Base-by-base conservation (phyloP, 2,113 vertebrate genomes). In the Cacatua alba region DNA sequence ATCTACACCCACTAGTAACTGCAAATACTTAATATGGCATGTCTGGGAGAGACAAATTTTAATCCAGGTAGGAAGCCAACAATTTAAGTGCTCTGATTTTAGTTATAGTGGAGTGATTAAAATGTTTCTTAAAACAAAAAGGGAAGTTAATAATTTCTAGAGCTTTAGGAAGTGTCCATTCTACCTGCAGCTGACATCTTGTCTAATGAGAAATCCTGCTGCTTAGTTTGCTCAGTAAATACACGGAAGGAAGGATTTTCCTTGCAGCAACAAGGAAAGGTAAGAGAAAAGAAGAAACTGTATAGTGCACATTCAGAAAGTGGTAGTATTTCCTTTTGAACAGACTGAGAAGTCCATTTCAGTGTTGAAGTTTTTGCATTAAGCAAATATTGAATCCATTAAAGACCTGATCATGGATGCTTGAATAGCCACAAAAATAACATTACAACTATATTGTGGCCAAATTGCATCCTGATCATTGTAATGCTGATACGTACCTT, bases 171-270 rank as follows among this genome's bases (percentile, higher is more conserved):
- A 65, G 21, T 82, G 28, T 59, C 51, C 69, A 21, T 84, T 83
- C 46, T 43, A 88, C 51, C 68, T 46, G 57, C 65, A 84, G 41
- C 59, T 88, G 90, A 31, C 70, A 37, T 85, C 55, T 94, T 55
- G 46, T 87, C 87, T 79, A 49, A 86, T 80, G 71, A 93, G 71
- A 81, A 95, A 86, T 93, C 35, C 75, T 86, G 23, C 67, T 85
- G 75, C 57, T 62, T 53, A n/a, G 4, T 77, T 93, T 85, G 25
- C 15, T 88, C 64, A 69, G 39, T 49, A 93, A 96, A 94, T 77
- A 78, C 39, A 52, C 0, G 15, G 64, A 93, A 95, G 84, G 88
- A 94, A 93, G 63, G 39, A 39, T 83, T 92, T 94, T 94, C n/a
- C 63, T 46, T 46, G 18, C 65, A 1, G 0, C 33, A 72, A 12